Percentiles rank a stretch among this genome's conserved stretches.
Evolutionary conservation across 2,888 invertebrate genomes (phyloP).

Genomic region (Scaptomyza flava): DNA sequence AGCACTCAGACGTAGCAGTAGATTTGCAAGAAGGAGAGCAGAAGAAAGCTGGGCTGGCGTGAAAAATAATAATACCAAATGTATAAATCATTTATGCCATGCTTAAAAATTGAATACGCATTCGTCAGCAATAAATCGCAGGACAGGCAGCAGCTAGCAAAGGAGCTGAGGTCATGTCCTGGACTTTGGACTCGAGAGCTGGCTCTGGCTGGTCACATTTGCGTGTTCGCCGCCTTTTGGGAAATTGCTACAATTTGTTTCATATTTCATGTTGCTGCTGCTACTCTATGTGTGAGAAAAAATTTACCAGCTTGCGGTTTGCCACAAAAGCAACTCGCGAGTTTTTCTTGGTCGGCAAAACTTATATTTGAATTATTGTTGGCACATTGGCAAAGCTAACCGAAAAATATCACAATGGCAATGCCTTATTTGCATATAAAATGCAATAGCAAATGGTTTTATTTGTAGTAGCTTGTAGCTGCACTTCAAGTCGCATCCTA

Average conservation of each 20-base stretch:
- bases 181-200: constrained; percentile 23
- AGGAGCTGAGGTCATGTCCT: constrained; percentile 35
- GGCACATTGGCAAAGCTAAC: constrained; percentile 33
- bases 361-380: constrained; percentile 72
- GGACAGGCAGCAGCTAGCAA: constrained; percentile 15
- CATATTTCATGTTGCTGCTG: constrained; percentile 70
- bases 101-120: constrained; percentile 78
- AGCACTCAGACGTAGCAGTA: constrained; percentile 6
- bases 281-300: constrained; percentile 24
- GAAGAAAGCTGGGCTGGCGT: constrained; percentile 35
- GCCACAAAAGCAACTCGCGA: constrained; percentile 27
- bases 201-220: constrained; percentile 62
- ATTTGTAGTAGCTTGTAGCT: constrained; percentile 35
- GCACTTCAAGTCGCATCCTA: constrained; percentile 5
- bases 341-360: constrained; percentile 35
- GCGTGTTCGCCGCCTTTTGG: constrained; percentile 63
- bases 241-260: constrained; percentile 77
- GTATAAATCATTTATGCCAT: constrained; percentile 76
- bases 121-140: constrained; percentile 79
- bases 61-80: constrained; percentile 75
- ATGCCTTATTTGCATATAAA: constrained; percentile 72
- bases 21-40: neutral
- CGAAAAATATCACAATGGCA: constrained; percentile 40
- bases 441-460: constrained; percentile 56
- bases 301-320: constrained; percentile 46